Evolutionary conservation across 2,888 invertebrate genomes (phyloP).

Genomic region (Synergus laeviventris): DNA sequence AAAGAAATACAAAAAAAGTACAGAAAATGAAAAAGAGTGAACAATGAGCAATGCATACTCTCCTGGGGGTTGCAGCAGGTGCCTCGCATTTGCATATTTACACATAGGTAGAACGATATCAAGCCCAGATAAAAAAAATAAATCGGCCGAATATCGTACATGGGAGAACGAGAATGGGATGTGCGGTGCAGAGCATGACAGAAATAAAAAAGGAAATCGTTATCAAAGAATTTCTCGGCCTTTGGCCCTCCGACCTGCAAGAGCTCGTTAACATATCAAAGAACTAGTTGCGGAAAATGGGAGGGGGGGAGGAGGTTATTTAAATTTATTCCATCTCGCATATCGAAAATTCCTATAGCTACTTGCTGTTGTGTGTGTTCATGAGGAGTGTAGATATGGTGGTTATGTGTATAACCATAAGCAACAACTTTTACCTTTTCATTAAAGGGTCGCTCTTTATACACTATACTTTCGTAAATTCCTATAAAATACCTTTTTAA

Average conservation of each 20-base stretch:
- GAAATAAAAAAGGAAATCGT: constrained; percentile 57
- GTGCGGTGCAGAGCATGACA: constrained; percentile 31
- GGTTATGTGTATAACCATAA: not conserved
- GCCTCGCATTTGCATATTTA: constrained; percentile 61
- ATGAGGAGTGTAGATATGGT: constrained; percentile 10
- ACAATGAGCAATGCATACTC: constrained; percentile 44
- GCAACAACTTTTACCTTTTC: no score
- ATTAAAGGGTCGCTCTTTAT: no score
- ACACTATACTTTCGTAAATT: no score
- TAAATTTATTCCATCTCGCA: constrained; percentile 65
- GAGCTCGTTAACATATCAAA: constrained; percentile 74
- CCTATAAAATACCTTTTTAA: no score
- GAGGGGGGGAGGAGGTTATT: constrained; percentile 61
- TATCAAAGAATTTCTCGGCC: constrained; percentile 64
- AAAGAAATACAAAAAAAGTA: not conserved
- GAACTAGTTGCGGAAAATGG: constrained; percentile 51
- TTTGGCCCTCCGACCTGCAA: constrained; percentile 48
- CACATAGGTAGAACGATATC: constrained; percentile 55
- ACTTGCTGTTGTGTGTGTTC: constrained; percentile 19
- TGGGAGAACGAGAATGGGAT: constrained; percentile 21
- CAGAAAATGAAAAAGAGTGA: constrained; percentile 17
- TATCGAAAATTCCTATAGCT: constrained; percentile 17
- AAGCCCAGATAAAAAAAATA: constrained; percentile 54
- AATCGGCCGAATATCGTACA: constrained; percentile 52
- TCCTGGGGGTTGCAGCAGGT: constrained; percentile 44